Evolutionary conservation across 2,797 vertebrate genomes (phyloP).

Genomic region (Periparus ater): DNA sequence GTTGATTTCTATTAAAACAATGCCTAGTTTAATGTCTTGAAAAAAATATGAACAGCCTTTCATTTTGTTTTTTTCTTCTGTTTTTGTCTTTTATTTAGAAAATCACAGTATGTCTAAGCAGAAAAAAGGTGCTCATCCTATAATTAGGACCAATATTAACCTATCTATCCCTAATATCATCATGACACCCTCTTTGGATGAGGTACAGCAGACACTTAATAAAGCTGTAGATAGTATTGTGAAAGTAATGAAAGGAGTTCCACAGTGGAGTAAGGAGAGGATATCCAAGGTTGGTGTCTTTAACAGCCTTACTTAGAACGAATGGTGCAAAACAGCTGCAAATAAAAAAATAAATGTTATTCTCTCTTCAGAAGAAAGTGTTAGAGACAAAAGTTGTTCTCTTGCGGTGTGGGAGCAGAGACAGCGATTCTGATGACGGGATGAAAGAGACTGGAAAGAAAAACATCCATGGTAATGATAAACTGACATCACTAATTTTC

Average conservation of each 20-base stretch:
- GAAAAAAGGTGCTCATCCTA: constrained; percentile 74
- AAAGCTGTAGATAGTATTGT: constrained; percentile 84
- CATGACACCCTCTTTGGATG: constrained; percentile 87
- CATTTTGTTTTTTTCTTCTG: background rate
- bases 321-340: background rate
- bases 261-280: constrained; percentile 89
- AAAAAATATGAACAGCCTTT: background rate
- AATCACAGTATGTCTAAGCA: constrained; percentile 61
- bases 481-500: background rate
- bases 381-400: constrained; percentile 79
- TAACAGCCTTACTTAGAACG: background rate
- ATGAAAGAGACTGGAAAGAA: constrained; percentile 69
- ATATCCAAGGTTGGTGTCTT: constrained; percentile 80
- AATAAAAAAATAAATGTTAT: background rate
- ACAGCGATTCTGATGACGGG: constrained; percentile 84
- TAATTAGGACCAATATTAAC: constrained; percentile 84
- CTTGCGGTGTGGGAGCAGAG: constrained; percentile 73
- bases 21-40: background rate
- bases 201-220: constrained; percentile 90
- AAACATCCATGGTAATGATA: constrained; percentile 79
- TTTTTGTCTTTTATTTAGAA: constrained; percentile 64
- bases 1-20: background rate
- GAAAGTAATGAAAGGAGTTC: constrained; percentile 86
- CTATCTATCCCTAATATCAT: constrained; percentile 88
- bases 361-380: constrained; percentile 78